Conservation (phyloP, 2,113 vertebrate species). For the Emberiza fucata region DNA sequence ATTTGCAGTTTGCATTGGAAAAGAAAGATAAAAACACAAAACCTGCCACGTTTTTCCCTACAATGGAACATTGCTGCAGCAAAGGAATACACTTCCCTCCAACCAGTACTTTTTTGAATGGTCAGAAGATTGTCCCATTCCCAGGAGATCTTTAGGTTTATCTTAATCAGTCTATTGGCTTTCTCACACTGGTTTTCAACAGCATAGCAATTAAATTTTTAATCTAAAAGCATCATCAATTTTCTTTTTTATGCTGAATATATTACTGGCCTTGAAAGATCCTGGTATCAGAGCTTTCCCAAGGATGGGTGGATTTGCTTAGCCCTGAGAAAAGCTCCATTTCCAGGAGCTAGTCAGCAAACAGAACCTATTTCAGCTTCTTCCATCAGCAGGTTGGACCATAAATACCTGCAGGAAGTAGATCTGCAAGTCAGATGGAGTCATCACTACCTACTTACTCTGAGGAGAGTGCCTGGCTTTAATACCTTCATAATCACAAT, state of each 20-base stretch:
- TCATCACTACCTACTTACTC: not conserved
- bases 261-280: not conserved
- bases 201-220: not conserved
- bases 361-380: not conserved
- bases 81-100: not conserved
- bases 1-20: not conserved
- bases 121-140: not conserved
- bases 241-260: not conserved
- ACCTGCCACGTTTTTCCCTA: not conserved
- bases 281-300: not conserved
- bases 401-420: slow-evolving; percentile 2
- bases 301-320: not conserved
- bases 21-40: not conserved
- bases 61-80: not conserved
- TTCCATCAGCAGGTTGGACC: slow-evolving; percentile 18
- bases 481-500: slow-evolving; percentile 65
- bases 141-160: not conserved
- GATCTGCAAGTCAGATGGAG: not conserved
- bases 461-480: not conserved
- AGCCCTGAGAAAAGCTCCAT: not conserved
- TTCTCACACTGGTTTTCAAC: not conserved
- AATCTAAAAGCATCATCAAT: not conserved
- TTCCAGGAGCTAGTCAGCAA: slow-evolving; percentile 8
- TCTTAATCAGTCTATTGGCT: not conserved
- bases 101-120: not conserved